A percentile compares a stretch with the other conserved stretches of the same genome.
phyloP scores from a whole-genome alignment of 2,888 invertebrate species.

The Adineta ricciae region DNA sequence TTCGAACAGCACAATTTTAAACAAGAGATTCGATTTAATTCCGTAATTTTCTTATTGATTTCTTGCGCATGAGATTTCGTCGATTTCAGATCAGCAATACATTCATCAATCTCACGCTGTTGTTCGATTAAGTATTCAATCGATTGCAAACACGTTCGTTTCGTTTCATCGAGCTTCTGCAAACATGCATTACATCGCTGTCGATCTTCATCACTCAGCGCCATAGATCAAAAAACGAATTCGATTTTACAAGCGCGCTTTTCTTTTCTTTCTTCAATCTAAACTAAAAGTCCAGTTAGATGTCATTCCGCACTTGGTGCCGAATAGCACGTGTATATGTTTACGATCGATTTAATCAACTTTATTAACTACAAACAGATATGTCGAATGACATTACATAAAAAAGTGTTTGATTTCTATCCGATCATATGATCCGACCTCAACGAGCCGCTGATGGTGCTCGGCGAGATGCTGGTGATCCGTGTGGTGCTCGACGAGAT shows the following conservation, averaged over 20 bases:
- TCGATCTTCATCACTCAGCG: neutral
- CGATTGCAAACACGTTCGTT: neutral
- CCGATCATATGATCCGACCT: no score
- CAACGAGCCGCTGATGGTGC: no score
- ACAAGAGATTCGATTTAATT: neutral
- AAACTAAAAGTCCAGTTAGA: no score
- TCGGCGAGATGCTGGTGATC: no score
- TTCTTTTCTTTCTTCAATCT: no score
- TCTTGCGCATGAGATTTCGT: neutral
- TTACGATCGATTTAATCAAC: no score
- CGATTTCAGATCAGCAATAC: neutral
- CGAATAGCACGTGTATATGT: no score
- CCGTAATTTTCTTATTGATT: neutral
- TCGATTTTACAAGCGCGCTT: neutral
- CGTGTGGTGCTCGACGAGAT: no score
- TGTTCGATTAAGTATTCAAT: neutral
- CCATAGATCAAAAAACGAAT: neutral
- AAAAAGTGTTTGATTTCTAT: no score
- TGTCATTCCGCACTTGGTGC: no score
- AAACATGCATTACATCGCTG: neutral
- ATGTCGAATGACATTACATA: no score
- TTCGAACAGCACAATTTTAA: neutral
- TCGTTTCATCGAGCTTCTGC: neutral
- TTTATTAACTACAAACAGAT: no score
- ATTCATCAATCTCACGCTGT: constrained; percentile 16